These are phyloP conservation scores for Eristalis tenax DNA, from an alignment of 2,888 invertebrate genomes.

Conservation along the genomic window DNA sequence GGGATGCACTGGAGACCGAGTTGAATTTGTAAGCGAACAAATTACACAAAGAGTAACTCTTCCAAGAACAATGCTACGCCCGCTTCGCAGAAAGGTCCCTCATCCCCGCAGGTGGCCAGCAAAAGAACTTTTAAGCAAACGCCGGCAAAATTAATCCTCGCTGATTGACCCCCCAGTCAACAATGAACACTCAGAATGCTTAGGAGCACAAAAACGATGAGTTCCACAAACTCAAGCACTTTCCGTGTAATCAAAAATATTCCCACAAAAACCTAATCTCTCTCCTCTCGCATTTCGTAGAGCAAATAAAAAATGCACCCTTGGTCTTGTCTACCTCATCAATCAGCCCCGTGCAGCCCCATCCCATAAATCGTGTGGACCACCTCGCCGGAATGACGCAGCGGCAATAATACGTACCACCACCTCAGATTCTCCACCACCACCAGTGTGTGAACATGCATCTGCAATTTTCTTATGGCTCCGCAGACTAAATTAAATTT, in stretches of 20 bases:
- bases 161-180: too few relatives aligned
- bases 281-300: neutral
- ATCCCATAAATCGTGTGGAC: neutral
- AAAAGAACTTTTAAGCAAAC: too few relatives aligned
- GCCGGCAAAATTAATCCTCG: neutral
- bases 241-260: neutral
- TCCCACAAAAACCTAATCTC: neutral
- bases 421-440: neutral
- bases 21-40: too few relatives aligned
- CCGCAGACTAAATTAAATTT: conserved; percentile 60
- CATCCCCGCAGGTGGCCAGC: too few relatives aligned
- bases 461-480: conserved; percentile 50
- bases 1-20: too few relatives aligned
- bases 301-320: neutral
- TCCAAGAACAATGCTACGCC: too few relatives aligned
- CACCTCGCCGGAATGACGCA: conserved; percentile 17
- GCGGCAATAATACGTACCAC: conserved; percentile 23
- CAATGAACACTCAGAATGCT: neutral
- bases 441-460: conserved; percentile 50
- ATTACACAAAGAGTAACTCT: too few relatives aligned
- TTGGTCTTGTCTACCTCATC: neutral
- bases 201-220: neutral
- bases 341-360: neutral
- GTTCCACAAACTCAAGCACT: neutral
- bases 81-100: too few relatives aligned